Conservation (phyloP, 2,888 invertebrate species). For the Petrolisthes manimaculis region DNA sequence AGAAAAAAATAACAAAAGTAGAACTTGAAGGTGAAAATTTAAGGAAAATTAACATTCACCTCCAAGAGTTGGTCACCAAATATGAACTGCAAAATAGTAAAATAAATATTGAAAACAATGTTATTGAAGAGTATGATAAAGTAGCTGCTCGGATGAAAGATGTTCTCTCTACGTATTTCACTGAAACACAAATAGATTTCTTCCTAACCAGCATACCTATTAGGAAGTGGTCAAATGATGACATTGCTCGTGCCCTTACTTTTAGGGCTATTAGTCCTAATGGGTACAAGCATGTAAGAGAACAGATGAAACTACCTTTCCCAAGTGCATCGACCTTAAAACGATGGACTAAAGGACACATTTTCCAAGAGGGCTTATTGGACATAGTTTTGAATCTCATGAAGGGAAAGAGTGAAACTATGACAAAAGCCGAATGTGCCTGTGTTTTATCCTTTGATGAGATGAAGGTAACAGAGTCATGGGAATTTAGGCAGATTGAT, state of each 20-base stretch:
- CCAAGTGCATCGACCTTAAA: background rate
- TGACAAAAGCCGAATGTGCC: background rate
- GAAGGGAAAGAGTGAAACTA: background rate
- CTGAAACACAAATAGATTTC: background rate
- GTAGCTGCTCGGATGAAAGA: background rate
- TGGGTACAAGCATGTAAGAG: background rate
- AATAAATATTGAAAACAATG: background rate
- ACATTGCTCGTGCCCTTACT: background rate
- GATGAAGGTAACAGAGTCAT: slow-evolving; percentile 6
- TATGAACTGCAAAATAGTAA: background rate
- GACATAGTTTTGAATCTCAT: background rate
- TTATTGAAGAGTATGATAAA: background rate
- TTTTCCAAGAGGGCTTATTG: background rate
- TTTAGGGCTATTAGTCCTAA: background rate
- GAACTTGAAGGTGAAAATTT: background rate
- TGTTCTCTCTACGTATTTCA: background rate
- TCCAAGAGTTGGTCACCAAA: background rate
- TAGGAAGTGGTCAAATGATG: background rate
- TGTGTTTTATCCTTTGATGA: slow-evolving; percentile 6
- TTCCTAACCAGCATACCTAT: background rate
- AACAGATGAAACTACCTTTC: background rate
- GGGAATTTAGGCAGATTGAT: background rate
- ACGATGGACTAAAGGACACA: background rate
- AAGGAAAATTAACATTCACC: background rate
- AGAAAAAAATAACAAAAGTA: background rate